A percentile compares a stretch with the other conserved stretches of the same genome.
Conservation (phyloP, 2,797 vertebrate genomes). For the Champsocephalus esox region DNA sequence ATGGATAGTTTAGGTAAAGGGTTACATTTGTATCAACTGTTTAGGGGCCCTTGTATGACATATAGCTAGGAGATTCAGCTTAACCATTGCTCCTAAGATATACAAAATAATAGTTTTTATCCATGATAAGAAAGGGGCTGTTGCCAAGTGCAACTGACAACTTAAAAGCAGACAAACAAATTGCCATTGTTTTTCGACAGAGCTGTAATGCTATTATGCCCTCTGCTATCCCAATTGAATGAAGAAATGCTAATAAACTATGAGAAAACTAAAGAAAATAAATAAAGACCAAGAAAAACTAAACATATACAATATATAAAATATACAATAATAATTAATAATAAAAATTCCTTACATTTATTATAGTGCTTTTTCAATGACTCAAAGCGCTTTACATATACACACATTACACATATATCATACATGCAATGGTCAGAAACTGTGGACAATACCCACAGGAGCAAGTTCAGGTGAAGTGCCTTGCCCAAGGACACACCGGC, state of each 20-base stretch:
- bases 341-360: too few relatives aligned
- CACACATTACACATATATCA: too few relatives aligned
- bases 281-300: not conserved
- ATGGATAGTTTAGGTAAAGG: not conserved
- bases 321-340: not conserved
- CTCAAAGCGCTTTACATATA: too few relatives aligned
- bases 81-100: not conserved
- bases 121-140: not conserved
- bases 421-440: too few relatives aligned
- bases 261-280: not conserved
- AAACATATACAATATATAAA: slow-evolving; percentile 16
- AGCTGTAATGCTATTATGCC: not conserved
- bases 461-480: too few relatives aligned
- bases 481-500: too few relatives aligned
- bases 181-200: not conserved
- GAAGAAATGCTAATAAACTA: not conserved
- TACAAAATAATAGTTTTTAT: not conserved
- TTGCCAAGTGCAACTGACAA: not conserved
- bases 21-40: slow-evolving; percentile 1
- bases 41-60: not conserved
- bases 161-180: not conserved
- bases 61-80: not conserved
- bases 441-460: too few relatives aligned
- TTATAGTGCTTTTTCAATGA: too few relatives aligned
- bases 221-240: slow-evolving; percentile 7